These are phyloP conservation scores for Agriopis marginaria DNA, from an alignment of 2,888 invertebrate genomes.

Conservation along the genomic window DNA sequence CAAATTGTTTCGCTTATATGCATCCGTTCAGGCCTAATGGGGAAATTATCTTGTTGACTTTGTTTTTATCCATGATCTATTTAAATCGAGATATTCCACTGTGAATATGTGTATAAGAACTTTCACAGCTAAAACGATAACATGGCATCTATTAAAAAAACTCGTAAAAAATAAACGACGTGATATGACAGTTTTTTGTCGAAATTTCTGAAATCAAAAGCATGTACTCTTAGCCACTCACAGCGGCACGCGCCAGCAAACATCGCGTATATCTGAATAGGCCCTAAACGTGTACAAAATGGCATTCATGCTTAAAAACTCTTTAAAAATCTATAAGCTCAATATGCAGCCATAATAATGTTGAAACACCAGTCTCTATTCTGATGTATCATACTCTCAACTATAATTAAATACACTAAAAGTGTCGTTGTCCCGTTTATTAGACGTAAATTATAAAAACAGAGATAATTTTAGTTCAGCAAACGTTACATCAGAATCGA, in stretches of 20 bases:
- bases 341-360: constrained; percentile 18
- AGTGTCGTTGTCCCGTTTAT: neutral
- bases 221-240: neutral
- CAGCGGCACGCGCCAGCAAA: neutral
- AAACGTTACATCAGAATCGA: neutral
- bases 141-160: too few species aligned
- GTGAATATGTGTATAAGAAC: too few species aligned
- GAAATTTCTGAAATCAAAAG: neutral
- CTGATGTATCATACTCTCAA: neutral
- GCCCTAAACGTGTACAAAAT: constrained; percentile 15
- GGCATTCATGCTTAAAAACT: constrained; percentile 18
- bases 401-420: neutral
- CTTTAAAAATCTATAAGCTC: constrained; percentile 21
- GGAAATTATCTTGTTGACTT: too few species aligned
- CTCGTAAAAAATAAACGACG: too few species aligned
- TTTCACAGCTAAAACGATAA: too few species aligned
- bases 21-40: too few species aligned
- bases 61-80: too few species aligned
- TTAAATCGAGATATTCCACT: too few species aligned
- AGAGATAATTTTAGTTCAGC: neutral
- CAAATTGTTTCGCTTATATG: too few species aligned
- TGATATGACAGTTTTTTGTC: too few species aligned
- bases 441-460: neutral
- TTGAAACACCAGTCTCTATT: constrained; percentile 1
- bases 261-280: neutral